These are phyloP conservation scores for Neria commutata DNA, from an alignment of 2,888 invertebrate genomes.

Conservation along the genomic window DNA sequence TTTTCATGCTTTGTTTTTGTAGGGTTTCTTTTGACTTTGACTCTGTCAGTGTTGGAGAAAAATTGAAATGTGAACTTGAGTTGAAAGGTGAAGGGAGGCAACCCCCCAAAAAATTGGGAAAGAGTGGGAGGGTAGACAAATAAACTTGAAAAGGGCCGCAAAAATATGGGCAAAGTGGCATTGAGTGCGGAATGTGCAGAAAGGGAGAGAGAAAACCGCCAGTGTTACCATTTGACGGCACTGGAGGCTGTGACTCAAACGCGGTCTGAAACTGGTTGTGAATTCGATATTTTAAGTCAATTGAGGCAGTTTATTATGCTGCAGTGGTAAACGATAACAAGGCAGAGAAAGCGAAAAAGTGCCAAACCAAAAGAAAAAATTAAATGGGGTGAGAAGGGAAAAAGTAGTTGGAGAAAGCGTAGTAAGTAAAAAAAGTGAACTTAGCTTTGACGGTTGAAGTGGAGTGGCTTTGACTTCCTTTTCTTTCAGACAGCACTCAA, in stretches of 20 bases:
- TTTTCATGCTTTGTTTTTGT: not conserved
- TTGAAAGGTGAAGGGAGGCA: not conserved
- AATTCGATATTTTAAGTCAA: constrained; percentile 49
- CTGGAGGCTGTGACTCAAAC: too few relatives aligned
- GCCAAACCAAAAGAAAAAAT: too few relatives aligned
- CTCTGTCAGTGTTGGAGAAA: not conserved
- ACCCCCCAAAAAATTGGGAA: not conserved
- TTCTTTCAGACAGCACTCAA: constrained; percentile 5
- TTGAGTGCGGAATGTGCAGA: too few relatives aligned
- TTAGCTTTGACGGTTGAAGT: not conserved
- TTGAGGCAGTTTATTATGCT: constrained; percentile 33
- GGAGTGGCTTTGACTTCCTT: not conserved
- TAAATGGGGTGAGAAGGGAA: not conserved
- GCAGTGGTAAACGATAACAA: not conserved
- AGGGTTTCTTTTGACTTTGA: not conserved
- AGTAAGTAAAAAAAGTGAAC: constrained; percentile 1
- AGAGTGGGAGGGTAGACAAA: not conserved
- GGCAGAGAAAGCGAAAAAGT: too few relatives aligned
- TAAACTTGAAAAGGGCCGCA: constrained; percentile 1
- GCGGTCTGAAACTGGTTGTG: constrained; percentile 43
- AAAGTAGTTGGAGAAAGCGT: not conserved
- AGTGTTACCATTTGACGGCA: too few relatives aligned
- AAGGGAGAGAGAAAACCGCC: too few relatives aligned
- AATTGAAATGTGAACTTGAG: constrained; percentile 15
- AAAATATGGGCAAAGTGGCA: not conserved